Base-by-base conservation (phyloP, 92 coral and sea anemone genomes). In the Heliopora coerulea region DNA sequence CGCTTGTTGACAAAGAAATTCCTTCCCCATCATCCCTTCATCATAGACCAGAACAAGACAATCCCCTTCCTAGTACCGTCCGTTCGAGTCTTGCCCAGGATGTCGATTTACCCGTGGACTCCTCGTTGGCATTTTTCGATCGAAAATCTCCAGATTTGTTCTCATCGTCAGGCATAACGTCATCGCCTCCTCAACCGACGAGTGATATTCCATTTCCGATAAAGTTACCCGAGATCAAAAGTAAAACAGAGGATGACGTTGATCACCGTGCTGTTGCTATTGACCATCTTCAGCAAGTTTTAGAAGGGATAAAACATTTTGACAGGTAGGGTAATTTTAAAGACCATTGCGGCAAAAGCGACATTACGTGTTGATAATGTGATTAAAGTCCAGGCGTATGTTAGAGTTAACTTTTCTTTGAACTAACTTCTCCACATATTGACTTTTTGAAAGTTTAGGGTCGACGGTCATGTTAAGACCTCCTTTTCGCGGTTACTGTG, bases 251-350 rank as follows among this genome's bases (percentile, higher is more conserved):
- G 28, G 62, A 54, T 27, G 77, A 49, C 63, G 18, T 54, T 33
- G 63, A 70, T 23, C 77, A 70, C 37, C 77, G 77, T 10, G 56
- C 77, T 70, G 48, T 70, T 10, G 91, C 89, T 30, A 74, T 88
- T 0, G 89, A 90, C 41, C 87, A 84, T 30, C 68, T 95, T 32
- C 89, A 86, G 70, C 86, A 93, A 76, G 89, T 93, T 39, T 72
- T 87, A 21, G 84, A 82, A 54, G 98, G 93, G 35, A 96, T 93
- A 49, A 88, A 91, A 56, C 73, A 88, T 25, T 93, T 93, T 88
- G 98, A 93, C 81, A 90, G 98, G 98, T 90, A 73, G 34, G 56
- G 32, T 20, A 56, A 46, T 30, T 21, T 31, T 62, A 21, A 37
- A 30, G 33, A 33, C 46, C 3, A 23, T n/a, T n/a, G n/a, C n/a